These are phyloP conservation scores for Neopelma chrysocephalum DNA, from an alignment of 2,797 vertebrate genomes.

Conservation along the genomic window DNA sequence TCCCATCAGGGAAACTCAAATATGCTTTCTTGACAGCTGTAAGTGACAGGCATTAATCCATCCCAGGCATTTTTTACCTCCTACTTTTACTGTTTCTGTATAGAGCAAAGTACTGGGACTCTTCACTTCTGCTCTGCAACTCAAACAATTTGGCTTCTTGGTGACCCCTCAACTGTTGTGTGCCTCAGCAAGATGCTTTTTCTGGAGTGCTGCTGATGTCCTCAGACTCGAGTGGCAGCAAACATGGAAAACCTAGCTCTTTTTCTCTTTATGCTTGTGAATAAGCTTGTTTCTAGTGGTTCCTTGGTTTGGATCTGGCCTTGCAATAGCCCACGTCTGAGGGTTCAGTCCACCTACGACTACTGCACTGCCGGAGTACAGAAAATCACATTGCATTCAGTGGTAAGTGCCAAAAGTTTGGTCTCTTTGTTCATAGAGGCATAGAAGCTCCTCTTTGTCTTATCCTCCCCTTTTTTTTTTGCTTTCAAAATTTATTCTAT, in stretches of 20 bases:
- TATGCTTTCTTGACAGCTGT: not conserved
- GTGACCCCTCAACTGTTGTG: not conserved
- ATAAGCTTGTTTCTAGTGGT: not conserved
- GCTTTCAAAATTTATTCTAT: not conserved
- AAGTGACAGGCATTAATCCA: not conserved
- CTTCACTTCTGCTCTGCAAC: not conserved
- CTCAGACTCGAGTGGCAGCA: not conserved
- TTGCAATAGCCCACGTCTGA: not conserved
- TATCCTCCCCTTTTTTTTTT: accelerated
- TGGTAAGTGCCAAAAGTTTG: not conserved
- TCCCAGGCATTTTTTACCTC: not conserved
- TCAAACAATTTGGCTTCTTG: not conserved
- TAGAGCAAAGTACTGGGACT: not conserved
- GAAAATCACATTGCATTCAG: not conserved
- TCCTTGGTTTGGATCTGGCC: not conserved
- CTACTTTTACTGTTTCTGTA: not conserved
- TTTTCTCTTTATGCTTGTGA: not conserved
- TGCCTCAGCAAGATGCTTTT: not conserved
- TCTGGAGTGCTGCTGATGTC: not conserved
- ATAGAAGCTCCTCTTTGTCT: not conserved
- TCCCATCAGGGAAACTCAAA: not conserved
- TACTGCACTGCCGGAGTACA: not conserved
- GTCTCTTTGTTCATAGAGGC: not conserved
- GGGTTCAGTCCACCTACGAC: not conserved
- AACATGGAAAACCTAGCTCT: not conserved